Percentiles rank a stretch among this genome's conserved stretches.
These are phyloP conservation scores for Bursaphelenchus okinawaensis DNA, from an alignment of 2,888 invertebrate species.

Conservation along the genomic window DNA sequence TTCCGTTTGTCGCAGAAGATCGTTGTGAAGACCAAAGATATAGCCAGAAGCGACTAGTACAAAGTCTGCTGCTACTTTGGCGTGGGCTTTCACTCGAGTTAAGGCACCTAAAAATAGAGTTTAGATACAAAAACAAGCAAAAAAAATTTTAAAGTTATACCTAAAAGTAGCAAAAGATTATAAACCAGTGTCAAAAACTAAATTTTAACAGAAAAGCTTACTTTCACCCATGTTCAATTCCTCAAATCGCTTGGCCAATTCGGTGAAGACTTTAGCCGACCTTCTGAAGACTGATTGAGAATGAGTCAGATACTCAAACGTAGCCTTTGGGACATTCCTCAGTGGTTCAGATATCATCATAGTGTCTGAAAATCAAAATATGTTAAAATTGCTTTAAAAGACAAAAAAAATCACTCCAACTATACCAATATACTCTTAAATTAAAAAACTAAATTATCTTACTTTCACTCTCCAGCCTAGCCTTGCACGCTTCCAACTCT, in stretches of 20 bases:
- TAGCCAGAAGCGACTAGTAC: constrained; percentile 1
- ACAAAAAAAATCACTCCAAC: too few species aligned
- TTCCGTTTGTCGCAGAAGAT: constrained; percentile 6
- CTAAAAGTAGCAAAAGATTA: too few species aligned
- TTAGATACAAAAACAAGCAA: too few species aligned
- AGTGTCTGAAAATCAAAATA: background rate
- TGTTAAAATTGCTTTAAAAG: too few species aligned
- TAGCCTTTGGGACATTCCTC: background rate
- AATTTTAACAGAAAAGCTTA: background rate
- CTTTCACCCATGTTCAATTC: background rate
- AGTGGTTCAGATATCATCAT: background rate
- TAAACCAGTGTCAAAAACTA: background rate
- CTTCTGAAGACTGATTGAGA: constrained; percentile 3
- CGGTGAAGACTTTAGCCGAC: background rate
- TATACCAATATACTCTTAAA: too few species aligned
- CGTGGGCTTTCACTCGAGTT: background rate
- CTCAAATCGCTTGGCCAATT: constrained; percentile 7
- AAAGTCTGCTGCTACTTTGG: background rate
- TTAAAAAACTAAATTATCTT: background rate
- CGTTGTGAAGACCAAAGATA: constrained; percentile 5
- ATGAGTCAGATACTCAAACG: background rate
- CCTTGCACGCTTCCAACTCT: constrained; percentile 5
- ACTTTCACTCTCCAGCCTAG: constrained; percentile 1
- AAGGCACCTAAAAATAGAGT: background rate
- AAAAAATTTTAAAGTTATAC: too few species aligned